Evolutionary conservation across 2,113 vertebrate genomes (phyloP).

Genomic region (Ceuthmochares aereus): DNA sequence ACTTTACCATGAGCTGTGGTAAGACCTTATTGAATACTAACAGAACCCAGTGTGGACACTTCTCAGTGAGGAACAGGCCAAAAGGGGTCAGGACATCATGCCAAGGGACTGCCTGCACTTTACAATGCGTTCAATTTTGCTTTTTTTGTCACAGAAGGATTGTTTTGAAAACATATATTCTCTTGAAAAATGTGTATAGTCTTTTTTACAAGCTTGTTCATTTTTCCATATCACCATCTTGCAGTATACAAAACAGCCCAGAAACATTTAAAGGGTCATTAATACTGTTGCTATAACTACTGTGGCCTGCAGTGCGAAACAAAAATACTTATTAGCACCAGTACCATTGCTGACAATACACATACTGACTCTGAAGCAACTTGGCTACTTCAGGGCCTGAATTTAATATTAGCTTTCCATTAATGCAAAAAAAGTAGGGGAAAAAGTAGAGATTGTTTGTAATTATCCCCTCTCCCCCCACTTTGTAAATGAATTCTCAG

Average conservation of each 20-base stretch:
- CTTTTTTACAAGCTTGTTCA: background rate
- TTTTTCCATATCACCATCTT: background rate
- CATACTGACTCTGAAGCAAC: background rate
- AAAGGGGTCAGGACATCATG: background rate
- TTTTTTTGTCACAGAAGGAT: background rate
- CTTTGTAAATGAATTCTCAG: background rate
- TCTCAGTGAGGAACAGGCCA: background rate
- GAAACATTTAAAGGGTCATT: background rate
- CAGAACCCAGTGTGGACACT: background rate
- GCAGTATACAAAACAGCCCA: background rate
- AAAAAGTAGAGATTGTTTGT: background rate
- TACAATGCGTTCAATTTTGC: background rate
- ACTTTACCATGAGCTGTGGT: background rate
- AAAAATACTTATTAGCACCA: constrained; percentile 18
- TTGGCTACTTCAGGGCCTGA: background rate
- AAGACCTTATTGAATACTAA: background rate
- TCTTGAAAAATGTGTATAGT: background rate
- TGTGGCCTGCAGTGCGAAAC: background rate
- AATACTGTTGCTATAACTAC: constrained; percentile 30
- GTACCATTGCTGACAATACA: background rate
- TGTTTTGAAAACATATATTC: background rate
- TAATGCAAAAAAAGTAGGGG: background rate
- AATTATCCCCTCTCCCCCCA: background rate
- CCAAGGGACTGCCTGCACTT: background rate
- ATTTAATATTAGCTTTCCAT: constrained; percentile 16